These are phyloP conservation scores for Lethenteron reissneri DNA, from an alignment of 2,113 vertebrate species.

Conservation along the genomic window DNA sequence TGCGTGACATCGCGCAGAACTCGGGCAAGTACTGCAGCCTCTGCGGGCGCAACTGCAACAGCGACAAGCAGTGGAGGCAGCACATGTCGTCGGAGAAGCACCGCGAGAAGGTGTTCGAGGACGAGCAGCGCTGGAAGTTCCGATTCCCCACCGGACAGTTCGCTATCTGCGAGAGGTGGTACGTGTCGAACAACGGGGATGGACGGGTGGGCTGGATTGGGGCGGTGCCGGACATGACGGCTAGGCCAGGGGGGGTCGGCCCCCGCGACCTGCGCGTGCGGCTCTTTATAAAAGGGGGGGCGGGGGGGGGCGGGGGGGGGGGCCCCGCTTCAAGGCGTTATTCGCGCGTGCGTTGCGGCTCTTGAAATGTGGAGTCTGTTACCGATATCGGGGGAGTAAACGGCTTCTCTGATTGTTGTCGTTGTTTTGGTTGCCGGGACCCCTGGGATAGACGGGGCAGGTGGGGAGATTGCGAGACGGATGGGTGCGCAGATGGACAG, in stretches of 20 bases:
- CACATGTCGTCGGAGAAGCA: conserved; percentile 79
- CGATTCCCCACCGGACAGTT: conserved; percentile 65
- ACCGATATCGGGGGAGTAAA: too few species aligned
- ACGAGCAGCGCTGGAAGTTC: conserved; percentile 49
- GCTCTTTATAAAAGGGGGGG: background rate
- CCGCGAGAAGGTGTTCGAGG: conserved; percentile 76
- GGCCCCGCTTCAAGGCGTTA: background rate
- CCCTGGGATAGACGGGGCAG: too few species aligned
- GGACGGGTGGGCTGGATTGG: background rate
- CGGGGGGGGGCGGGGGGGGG: background rate
- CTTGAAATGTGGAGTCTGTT: too few species aligned
- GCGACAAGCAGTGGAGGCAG: conserved; percentile 84
- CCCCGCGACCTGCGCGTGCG: background rate
- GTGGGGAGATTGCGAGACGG: too few species aligned
- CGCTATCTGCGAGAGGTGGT: conserved; percentile 39
- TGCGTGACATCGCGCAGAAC: conserved; percentile 22
- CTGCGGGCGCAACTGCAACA: conserved; percentile 78
- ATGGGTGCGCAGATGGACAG: too few species aligned
- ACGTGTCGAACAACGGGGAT: background rate
- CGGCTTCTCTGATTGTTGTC: too few species aligned
- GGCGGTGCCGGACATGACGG: background rate
- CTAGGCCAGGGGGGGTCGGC: background rate
- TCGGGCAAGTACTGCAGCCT: conserved; percentile 37
- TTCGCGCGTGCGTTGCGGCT: too few species aligned
- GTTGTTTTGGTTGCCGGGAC: too few species aligned